Evolutionary conservation across 2,888 invertebrate species (phyloP).

Genomic region (Morpho achilles): DNA sequence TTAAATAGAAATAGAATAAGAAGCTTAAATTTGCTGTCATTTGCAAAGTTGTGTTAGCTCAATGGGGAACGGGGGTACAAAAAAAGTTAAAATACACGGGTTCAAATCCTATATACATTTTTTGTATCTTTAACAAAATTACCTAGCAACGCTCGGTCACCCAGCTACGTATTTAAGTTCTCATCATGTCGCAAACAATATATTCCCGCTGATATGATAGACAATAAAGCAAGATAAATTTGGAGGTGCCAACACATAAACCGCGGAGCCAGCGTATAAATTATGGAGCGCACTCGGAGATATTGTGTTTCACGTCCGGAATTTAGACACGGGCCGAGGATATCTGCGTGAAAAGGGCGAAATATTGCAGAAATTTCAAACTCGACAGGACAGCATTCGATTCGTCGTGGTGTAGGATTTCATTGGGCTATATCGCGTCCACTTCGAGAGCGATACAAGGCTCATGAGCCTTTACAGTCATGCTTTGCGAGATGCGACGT

Average conservation of each 20-base stretch:
- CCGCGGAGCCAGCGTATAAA: constrained; percentile 58
- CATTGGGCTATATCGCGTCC: constrained; percentile 68
- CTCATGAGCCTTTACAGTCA: constrained; percentile 49
- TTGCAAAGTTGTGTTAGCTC: too few relatives aligned
- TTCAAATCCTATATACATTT: too few relatives aligned
- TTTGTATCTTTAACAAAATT: too few relatives aligned
- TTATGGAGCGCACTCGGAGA: constrained; percentile 67
- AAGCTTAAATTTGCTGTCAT: too few relatives aligned
- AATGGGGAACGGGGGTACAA: too few relatives aligned
- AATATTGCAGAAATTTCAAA: constrained; percentile 78
- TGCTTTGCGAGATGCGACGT: constrained; percentile 41
- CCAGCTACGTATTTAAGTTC: too few relatives aligned
- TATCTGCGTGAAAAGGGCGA: constrained; percentile 78
- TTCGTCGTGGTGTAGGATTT: constrained; percentile 76
- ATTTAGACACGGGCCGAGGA: constrained; percentile 71
- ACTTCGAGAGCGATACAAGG: constrained; percentile 44
- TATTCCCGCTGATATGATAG: constrained; percentile 1
- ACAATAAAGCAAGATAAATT: constrained; percentile 19
- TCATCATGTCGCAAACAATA: too few relatives aligned
- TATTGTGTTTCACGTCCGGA: constrained; percentile 78
- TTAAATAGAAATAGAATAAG: too few relatives aligned
- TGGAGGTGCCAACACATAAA: constrained; percentile 48
- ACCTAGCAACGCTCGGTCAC: too few relatives aligned
- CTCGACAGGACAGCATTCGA: constrained; percentile 76
- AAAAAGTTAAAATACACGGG: too few relatives aligned